phyloP scores from a whole-genome alignment of 2,113 vertebrate species.

The Xiphias gladius region DNA sequence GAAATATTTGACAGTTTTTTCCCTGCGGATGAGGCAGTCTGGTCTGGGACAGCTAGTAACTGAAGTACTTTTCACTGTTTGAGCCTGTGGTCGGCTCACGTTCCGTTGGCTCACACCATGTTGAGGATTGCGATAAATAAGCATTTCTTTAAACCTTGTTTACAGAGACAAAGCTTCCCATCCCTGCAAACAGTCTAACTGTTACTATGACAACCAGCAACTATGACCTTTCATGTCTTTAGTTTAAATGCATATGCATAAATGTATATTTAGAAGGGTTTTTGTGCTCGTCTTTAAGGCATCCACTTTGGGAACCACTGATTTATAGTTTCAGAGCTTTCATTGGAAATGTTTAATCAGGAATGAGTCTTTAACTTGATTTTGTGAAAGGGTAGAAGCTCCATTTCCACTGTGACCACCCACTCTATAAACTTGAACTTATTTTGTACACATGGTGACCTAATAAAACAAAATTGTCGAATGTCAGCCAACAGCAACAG shows the following conservation, averaged over 20 bases:
- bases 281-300: neutral
- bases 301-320: neutral
- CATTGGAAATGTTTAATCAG: neutral
- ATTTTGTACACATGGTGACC: no score
- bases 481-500: no score
- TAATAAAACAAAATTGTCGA: no score
- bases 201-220: constrained; percentile 4
- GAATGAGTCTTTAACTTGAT: neutral
- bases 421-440: no score
- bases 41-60: neutral
- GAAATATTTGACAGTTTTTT: neutral
- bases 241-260: neutral
- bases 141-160: no score
- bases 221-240: neutral
- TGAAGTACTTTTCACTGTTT: neutral
- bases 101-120: no score
- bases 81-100: neutral
- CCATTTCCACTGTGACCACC: no score
- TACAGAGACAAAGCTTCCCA: neutral
- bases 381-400: no score
- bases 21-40: neutral
- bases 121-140: no score
- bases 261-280: no score
- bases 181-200: neutral
- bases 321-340: neutral